Conservation (phyloP, 2,113 vertebrate species). For the Paralichthys olivaceus region DNA sequence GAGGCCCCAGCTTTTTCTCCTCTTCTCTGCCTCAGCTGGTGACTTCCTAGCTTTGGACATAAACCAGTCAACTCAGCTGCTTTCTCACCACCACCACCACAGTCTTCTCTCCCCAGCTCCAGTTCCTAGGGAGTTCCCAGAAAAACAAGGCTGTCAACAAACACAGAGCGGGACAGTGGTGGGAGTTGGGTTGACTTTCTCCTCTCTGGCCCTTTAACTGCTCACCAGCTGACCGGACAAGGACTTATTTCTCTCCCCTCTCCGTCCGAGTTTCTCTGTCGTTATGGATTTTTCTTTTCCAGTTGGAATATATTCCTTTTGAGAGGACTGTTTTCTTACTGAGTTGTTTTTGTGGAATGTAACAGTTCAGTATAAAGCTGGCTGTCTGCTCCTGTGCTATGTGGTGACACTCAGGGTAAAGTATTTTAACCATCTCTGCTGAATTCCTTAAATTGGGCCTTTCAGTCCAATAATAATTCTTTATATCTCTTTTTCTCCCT, state of each 20-base stretch:
- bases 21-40: conserved; percentile 36
- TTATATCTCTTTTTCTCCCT: conserved; percentile 17
- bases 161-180: conserved; percentile 48
- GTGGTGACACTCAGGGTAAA: conserved; percentile 67
- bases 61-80: conserved; percentile 54
- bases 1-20: conserved; percentile 42
- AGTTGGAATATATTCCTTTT: conserved; percentile 54
- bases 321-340: conserved; percentile 13
- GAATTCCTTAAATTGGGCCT: conserved; percentile 31
- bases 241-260: conserved; percentile 44
- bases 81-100: conserved; percentile 38
- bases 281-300: conserved; percentile 15
- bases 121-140: conserved; percentile 78
- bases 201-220: conserved; percentile 66
- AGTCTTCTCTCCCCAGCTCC: conserved; percentile 54
- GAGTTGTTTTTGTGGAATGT: conserved; percentile 61
- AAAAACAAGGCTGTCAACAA: conserved; percentile 76
- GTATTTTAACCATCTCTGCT: conserved; percentile 51
- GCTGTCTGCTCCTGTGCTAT: conserved; percentile 45
- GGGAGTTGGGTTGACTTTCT: conserved; percentile 41
- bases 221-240: conserved; percentile 61
- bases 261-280: conserved; percentile 30
- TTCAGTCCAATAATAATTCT: conserved; percentile 23
- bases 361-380: conserved; percentile 46
- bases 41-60: conserved; percentile 53